These are phyloP conservation scores for Theocolax elegans DNA, from an alignment of 1,140 invertebrate genomes.

Conservation along the genomic window DNA sequence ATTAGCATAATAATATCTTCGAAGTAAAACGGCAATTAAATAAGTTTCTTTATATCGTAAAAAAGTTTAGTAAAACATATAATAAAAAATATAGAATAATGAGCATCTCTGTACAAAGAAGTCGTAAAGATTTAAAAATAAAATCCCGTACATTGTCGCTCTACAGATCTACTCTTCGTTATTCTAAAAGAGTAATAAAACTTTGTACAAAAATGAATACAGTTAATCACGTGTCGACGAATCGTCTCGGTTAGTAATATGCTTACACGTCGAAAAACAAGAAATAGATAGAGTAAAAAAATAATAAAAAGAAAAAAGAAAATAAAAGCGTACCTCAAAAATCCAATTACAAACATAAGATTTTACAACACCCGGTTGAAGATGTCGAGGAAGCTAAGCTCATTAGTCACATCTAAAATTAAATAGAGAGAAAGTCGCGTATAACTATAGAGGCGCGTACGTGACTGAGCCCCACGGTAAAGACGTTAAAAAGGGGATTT, in stretches of 20 bases:
- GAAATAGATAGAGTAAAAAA: no score
- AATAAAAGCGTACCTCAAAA: neutral
- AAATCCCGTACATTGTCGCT: no score
- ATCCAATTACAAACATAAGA: slow-evolving; percentile 8
- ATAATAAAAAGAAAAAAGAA: neutral
- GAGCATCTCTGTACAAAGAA: no score
- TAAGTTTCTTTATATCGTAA: no score
- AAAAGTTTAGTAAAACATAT: no score
- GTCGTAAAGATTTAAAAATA: no score
- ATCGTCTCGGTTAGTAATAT: neutral
- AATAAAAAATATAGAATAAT: no score
- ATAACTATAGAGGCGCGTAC: neutral
- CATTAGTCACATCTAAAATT: slow-evolving; percentile 22
- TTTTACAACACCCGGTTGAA: neutral
- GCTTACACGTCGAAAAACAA: no score
- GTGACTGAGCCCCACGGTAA: neutral
- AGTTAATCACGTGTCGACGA: neutral
- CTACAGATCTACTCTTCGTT: no score
- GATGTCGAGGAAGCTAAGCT: neutral
- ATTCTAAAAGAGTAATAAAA: no score
- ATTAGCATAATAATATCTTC: no score
- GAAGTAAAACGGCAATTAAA: no score
- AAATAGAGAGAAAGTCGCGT: slow-evolving; percentile 7
- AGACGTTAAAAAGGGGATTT: slow-evolving; percentile 4
- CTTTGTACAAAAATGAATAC: neutral